Conservation (phyloP, 2,888 invertebrate genomes). For the Malacosoma neustria region DNA sequence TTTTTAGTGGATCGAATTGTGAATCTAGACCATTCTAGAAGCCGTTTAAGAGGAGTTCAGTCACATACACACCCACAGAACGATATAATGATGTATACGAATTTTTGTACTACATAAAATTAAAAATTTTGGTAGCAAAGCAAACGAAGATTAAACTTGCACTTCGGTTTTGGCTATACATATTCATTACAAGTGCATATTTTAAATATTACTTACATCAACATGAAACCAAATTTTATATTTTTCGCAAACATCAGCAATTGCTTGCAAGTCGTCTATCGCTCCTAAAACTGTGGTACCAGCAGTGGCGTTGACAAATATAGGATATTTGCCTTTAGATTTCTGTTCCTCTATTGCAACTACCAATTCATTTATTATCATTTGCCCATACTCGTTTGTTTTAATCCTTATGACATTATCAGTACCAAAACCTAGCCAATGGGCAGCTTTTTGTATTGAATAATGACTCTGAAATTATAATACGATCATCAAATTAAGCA, state of each 20-base stretch:
- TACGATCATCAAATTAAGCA: neutral
- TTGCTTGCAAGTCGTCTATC: constrained; percentile 81
- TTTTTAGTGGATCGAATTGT: no score
- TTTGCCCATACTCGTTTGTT: constrained; percentile 80
- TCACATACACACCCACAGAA: no score
- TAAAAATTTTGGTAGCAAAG: no score
- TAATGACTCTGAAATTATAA: constrained; percentile 80
- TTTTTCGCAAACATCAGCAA: constrained; percentile 80
- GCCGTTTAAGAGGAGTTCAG: no score
- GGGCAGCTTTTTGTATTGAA: constrained; percentile 85
- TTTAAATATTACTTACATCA: constrained; percentile 77
- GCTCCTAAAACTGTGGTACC: constrained; percentile 91
- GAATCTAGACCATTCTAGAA: no score
- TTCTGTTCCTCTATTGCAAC: constrained; percentile 64
- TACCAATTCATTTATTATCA: constrained; percentile 77
- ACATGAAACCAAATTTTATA: constrained; percentile 87
- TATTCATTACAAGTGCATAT: no score
- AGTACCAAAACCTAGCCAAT: constrained; percentile 89
- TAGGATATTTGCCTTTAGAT: constrained; percentile 69
- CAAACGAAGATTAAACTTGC: no score
- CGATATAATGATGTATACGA: no score
- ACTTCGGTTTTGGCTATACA: no score
- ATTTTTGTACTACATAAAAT: no score
- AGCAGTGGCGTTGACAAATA: constrained; percentile 83
- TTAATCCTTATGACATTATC: constrained; percentile 79